phyloP scores from a whole-genome alignment of 2,888 invertebrate species.

The Galerucella nymphaeae region DNA sequence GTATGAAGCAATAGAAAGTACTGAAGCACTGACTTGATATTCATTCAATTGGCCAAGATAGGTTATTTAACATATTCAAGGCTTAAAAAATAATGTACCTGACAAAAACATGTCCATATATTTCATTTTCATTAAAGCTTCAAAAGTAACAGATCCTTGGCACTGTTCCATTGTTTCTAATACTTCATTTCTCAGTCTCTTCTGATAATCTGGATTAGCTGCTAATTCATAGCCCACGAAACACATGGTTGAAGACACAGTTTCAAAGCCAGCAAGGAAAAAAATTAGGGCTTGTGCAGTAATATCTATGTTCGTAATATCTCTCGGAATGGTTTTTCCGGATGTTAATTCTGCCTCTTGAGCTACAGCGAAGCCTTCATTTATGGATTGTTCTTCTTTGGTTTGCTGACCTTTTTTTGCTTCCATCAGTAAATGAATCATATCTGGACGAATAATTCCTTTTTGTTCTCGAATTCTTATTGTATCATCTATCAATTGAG shows the following conservation, averaged over 20 bases:
- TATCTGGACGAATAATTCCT: conserved; percentile 54
- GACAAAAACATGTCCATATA: conserved; percentile 73
- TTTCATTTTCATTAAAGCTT: conserved; percentile 67
- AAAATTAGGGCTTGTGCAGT: conserved; percentile 69
- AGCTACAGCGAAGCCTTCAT: too few relatives aligned
- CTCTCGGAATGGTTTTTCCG: background rate
- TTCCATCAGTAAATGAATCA: conserved; percentile 70
- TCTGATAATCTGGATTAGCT: conserved; percentile 69
- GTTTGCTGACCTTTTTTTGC: conserved; percentile 57
- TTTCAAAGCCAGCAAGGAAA: conserved; percentile 67
- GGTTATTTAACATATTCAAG: background rate
- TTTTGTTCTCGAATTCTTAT: conserved; percentile 14
- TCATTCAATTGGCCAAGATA: too few relatives aligned
- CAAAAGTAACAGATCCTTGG: conserved; percentile 66
- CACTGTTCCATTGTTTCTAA: conserved; percentile 42
- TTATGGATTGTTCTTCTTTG: conserved; percentile 27
- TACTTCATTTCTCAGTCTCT: conserved; percentile 66
- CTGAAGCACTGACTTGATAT: background rate
- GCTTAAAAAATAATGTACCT: conserved; percentile 54
- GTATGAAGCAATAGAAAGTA: too few relatives aligned
- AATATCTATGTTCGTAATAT: conserved; percentile 65
- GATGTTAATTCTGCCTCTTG: too few relatives aligned
- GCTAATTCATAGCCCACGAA: conserved; percentile 70
- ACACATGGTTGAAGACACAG: conserved; percentile 63
- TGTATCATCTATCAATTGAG: too few relatives aligned